A percentile compares a stretch with the other conserved stretches of the same genome.
Evolutionary conservation across 2,888 invertebrate genomes (phyloP).

Genomic region (Ptilodon capucinus): DNA sequence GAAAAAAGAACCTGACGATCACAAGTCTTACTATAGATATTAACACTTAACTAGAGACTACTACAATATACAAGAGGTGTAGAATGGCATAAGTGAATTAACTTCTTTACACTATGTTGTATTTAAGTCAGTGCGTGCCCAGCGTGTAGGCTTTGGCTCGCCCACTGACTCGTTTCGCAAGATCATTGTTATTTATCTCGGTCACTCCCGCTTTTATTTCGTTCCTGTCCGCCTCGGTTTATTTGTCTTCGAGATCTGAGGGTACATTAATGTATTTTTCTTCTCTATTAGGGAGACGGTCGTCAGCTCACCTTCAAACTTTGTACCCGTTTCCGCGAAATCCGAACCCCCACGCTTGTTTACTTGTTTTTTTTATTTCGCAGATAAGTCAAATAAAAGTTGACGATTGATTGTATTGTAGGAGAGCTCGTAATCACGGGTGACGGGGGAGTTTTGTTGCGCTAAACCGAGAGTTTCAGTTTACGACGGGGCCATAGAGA

Average conservation of each 20-base stretch:
- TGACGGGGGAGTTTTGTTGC: slow-evolving; percentile 51
- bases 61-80: no score
- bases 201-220: slow-evolving; percentile 75
- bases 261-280: slow-evolving; percentile 83
- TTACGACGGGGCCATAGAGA: slow-evolving; percentile 49
- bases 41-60: no score
- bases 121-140: neutral
- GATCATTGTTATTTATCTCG: slow-evolving; percentile 79
- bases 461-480: slow-evolving; percentile 50
- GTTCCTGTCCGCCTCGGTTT: slow-evolving; percentile 74
- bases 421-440: slow-evolving; percentile 65
- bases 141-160: neutral
- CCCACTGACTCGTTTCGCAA: slow-evolving; percentile 23
- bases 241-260: slow-evolving; percentile 80
- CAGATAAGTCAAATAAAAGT: slow-evolving; percentile 79
- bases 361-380: slow-evolving; percentile 74
- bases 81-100: neutral
- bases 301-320: slow-evolving; percentile 77
- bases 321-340: slow-evolving; percentile 62
- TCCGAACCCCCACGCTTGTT: slow-evolving; percentile 63
- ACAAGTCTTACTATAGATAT: no score
- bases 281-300: slow-evolving; percentile 80
- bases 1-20: no score
- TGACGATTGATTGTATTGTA: slow-evolving; percentile 78
- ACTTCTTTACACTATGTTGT: no score